These are phyloP conservation scores for Streptopelia turtur DNA, from an alignment of 2,797 vertebrate species.

Conservation along the genomic window DNA sequence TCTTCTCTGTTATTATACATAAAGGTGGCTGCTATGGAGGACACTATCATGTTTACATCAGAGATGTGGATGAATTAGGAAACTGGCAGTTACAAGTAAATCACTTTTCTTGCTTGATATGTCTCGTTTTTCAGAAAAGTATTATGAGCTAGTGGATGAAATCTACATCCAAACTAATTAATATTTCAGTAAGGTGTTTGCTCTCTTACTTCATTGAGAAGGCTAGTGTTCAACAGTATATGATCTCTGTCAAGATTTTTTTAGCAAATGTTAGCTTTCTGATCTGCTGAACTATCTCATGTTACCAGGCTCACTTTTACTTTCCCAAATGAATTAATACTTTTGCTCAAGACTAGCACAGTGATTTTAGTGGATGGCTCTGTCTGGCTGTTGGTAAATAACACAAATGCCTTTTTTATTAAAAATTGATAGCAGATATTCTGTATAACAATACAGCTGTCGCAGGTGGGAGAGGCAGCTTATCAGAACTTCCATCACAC, in stretches of 20 bases:
- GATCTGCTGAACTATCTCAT: background rate
- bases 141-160: background rate
- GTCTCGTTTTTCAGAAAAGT: background rate
- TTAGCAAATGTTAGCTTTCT: background rate
- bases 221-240: background rate
- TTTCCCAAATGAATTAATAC: background rate
- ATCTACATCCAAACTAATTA: background rate
- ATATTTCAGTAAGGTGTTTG: background rate
- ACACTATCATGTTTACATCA: constrained; percentile 96
- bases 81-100: constrained; percentile 91
- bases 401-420: background rate
- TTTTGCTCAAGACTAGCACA: background rate
- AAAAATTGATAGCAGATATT: background rate
- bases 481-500: background rate
- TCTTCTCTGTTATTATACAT: constrained; percentile 97
- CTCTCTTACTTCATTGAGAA: background rate
- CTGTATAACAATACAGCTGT: background rate
- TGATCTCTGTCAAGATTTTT: background rate
- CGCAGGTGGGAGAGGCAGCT: background rate
- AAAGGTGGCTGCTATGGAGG: constrained; percentile 98
- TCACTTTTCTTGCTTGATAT: background rate
- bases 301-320: background rate
- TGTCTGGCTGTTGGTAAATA: background rate
- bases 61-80: constrained; percentile 93
- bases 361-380: background rate